Conservation (phyloP, 2,888 invertebrate genomes). For the Drosophila yooni region DNA sequence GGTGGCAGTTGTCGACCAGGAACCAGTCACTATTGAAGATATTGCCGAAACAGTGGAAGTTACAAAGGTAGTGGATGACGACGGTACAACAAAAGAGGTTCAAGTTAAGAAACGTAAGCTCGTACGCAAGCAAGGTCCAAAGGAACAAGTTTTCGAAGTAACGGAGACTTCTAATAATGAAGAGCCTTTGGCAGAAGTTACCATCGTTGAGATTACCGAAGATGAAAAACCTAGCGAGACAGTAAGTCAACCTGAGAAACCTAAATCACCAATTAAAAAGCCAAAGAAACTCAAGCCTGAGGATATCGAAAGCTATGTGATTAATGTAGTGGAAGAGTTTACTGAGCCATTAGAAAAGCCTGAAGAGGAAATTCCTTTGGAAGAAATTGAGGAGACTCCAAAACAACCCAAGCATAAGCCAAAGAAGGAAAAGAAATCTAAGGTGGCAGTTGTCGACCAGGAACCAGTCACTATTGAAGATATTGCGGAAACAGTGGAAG, state of each 20-base stretch:
- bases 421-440: neutral
- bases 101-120: slow-evolving; percentile 84
- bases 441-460: neutral
- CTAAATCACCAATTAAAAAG: too few relatives aligned
- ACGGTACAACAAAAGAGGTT: slow-evolving; percentile 82
- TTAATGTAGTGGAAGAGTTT: slow-evolving; percentile 15
- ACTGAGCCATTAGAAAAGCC: slow-evolving; percentile 5
- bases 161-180: too few relatives aligned
- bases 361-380: neutral
- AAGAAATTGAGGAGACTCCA: slow-evolving; percentile 51
- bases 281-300: slow-evolving; percentile 52
- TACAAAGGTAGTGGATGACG: slow-evolving; percentile 68
- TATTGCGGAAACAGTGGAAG: slow-evolving; percentile 72
- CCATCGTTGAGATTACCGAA: too few relatives aligned
- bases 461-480: slow-evolving; percentile 55
- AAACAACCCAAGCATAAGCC: neutral
- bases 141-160: slow-evolving; percentile 83
- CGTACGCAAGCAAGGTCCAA: slow-evolving; percentile 84
- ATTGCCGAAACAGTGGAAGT: slow-evolving; percentile 73
- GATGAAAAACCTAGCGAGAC: too few relatives aligned
- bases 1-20: neutral
- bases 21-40: slow-evolving; percentile 54
- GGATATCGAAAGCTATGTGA: too few relatives aligned
- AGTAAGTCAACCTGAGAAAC: too few relatives aligned
- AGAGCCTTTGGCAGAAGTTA: too few relatives aligned